These are phyloP conservation scores for Ceratina australensis DNA, from an alignment of 1,140 invertebrate genomes.

Conservation along the genomic window DNA sequence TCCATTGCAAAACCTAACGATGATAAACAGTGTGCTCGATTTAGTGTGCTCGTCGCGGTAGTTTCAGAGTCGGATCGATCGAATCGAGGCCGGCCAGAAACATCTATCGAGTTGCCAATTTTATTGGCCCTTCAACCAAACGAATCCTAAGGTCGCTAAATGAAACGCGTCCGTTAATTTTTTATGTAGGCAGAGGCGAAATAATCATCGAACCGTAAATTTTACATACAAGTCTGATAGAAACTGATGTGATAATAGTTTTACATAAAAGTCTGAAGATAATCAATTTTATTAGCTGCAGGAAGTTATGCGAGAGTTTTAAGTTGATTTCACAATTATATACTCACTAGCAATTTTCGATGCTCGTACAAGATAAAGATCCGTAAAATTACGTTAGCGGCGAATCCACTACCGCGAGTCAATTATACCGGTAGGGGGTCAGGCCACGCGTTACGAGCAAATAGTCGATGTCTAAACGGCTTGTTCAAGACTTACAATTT, in stretches of 20 bases:
- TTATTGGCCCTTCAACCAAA: constrained; percentile 21
- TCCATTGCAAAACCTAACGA: not conserved
- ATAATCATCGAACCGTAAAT: too few species aligned
- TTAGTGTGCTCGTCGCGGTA: constrained; percentile 20
- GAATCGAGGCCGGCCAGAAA: constrained; percentile 46
- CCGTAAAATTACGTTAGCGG: not conserved
- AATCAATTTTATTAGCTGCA: too few species aligned
- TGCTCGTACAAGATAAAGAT: not conserved
- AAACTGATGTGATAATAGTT: too few species aligned
- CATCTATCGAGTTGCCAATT: constrained; percentile 40
- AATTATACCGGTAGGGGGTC: constrained; percentile 6
- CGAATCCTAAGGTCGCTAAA: constrained; percentile 26
- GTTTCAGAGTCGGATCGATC: constrained; percentile 33
- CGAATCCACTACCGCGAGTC: not conserved
- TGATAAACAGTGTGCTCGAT: not conserved
- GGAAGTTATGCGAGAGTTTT: not conserved
- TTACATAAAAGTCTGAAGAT: too few species aligned
- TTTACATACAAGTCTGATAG: too few species aligned
- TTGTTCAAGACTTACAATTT: not conserved
- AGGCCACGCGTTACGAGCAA: not conserved
- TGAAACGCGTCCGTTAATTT: constrained; percentile 2
- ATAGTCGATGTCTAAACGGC: not conserved
- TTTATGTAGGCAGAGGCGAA: not conserved
- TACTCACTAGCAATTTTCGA: constrained; percentile 1
- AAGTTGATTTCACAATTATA: constrained; percentile 5